phyloP scores from a whole-genome alignment of 1,140 invertebrate species.

The Diachasma alloeum region DNA sequence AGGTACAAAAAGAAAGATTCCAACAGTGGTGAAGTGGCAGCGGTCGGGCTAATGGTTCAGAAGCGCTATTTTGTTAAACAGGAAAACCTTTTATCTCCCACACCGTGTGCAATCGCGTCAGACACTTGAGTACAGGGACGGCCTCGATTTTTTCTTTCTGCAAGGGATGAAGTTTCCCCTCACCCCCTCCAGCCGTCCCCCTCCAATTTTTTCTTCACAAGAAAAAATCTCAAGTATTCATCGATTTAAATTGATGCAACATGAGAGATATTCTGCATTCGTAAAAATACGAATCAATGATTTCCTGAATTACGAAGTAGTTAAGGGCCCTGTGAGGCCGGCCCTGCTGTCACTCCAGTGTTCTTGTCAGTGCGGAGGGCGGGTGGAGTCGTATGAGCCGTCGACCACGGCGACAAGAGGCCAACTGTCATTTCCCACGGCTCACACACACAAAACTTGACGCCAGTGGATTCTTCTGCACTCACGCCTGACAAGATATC shows the following conservation, averaged over 20 bases:
- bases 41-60: slow-evolving; percentile 62
- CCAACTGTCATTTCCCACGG: slow-evolving; percentile 59
- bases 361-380: slow-evolving; percentile 48
- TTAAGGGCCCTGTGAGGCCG: slow-evolving; percentile 37
- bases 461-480: slow-evolving; percentile 46
- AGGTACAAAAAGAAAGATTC: slow-evolving; percentile 23
- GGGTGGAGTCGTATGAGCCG: slow-evolving; percentile 50
- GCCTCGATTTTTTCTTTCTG: background rate
- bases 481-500: slow-evolving; percentile 23
- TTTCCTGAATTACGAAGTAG: background rate
- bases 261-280: background rate
- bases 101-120: slow-evolving; percentile 30
- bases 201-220: background rate
- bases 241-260: background rate
- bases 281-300: slow-evolving; percentile 1
- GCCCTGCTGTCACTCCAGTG: slow-evolving; percentile 48
- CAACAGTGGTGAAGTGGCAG: slow-evolving; percentile 55
- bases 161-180: background rate
- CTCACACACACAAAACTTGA: slow-evolving; percentile 48
- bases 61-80: slow-evolving; percentile 64
- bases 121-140: slow-evolving; percentile 43
- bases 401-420: slow-evolving; percentile 55
- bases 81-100: slow-evolving; percentile 63
- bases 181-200: background rate
- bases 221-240: background rate